Evolutionary conservation across 2,113 vertebrate species (phyloP).

Genomic region (Fregata magnificens): DNA sequence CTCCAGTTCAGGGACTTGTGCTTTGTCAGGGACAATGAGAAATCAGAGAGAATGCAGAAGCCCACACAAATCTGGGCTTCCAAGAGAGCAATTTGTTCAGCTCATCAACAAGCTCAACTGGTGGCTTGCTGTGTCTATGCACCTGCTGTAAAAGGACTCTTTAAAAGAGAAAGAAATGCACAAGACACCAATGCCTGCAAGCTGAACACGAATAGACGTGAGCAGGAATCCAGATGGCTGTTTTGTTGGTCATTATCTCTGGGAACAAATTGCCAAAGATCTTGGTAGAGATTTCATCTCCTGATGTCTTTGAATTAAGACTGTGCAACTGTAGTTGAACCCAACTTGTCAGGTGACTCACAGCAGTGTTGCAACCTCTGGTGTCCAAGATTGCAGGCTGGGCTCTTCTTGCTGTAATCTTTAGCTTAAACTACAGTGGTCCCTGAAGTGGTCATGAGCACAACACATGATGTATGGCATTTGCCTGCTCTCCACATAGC

Average conservation of each 20-base stretch:
- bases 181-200: not conserved
- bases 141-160: not conserved
- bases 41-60: not conserved
- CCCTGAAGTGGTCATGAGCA: not conserved
- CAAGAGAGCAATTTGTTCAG: not conserved
- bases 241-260: not conserved
- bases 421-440: not conserved
- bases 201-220: not conserved
- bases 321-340: not conserved
- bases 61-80: not conserved
- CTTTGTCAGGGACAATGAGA: not conserved
- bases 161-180: not conserved
- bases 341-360: fast-evolving
- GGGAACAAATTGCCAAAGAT: not conserved
- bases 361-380: too few relatives aligned
- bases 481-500: fast-evolving
- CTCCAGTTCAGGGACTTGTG: not conserved
- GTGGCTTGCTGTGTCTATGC: not conserved
- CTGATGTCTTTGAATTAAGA: not conserved
- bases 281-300: not conserved
- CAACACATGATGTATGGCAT: fast-evolving
- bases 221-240: not conserved
- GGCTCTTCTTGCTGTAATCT: not conserved
- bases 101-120: not conserved
- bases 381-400: not conserved